Evolutionary conservation across 2,888 invertebrate genomes (phyloP).

Genomic region (Hirtodrosophila trivittata): DNA sequence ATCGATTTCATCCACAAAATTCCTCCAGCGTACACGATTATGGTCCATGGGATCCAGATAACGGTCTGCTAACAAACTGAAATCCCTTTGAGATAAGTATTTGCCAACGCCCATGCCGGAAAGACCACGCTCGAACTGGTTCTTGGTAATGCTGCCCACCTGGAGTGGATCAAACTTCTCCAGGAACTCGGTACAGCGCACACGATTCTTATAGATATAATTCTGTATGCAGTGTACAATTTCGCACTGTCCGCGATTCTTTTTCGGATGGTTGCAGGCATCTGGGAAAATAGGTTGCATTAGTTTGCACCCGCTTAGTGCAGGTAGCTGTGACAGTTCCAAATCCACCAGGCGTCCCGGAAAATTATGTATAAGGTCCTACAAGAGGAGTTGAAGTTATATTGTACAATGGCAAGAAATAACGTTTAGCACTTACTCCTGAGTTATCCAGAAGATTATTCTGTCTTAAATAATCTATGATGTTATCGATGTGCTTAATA

Average conservation of each 20-base stretch:
- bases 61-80: constrained; percentile 87
- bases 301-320: constrained; percentile 66
- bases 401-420: too few relatives aligned
- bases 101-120: constrained; percentile 88
- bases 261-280: constrained; percentile 65
- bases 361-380: constrained; percentile 86
- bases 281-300: constrained; percentile 66
- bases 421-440: constrained; percentile 45
- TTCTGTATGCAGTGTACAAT: constrained; percentile 86
- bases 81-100: constrained; percentile 87
- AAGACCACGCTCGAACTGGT: constrained; percentile 89
- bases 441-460: constrained; percentile 84
- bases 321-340: constrained; percentile 87
- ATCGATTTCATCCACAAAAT: constrained; percentile 91
- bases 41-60: constrained; percentile 90
- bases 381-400: not conserved
- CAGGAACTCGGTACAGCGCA: constrained; percentile 89
- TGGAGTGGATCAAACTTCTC: constrained; percentile 89
- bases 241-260: constrained; percentile 72
- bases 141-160: constrained; percentile 88
- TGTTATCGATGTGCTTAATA: constrained; percentile 87
- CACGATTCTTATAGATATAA: constrained; percentile 87
- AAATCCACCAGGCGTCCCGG: constrained; percentile 88
- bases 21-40: constrained; percentile 89
- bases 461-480: constrained; percentile 86